Evolutionary conservation across 2,113 vertebrate species (phyloP), one percentile per base, ranked within the genome.

Genomic region (Dipodomys stephensi): DNA sequence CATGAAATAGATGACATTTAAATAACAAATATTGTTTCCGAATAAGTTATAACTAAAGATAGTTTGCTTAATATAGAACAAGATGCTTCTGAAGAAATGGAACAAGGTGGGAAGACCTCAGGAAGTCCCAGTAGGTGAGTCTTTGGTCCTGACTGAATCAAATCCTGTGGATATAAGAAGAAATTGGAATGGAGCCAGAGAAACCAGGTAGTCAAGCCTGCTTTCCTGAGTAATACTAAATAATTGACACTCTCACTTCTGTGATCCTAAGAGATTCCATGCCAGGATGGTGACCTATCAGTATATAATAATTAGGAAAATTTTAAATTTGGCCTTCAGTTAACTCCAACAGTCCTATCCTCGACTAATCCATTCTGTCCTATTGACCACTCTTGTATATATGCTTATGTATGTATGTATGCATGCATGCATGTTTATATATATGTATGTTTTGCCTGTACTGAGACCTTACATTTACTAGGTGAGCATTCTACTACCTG

Each of bases 41-140:
- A 90, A 92, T 79, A 92, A 78, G 22, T 30, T 92, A 13, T 90
- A 62, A 88, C 64, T 79, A 80, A 92, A 90, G 64, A 93, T 76
- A 79, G 23, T 90, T 92, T 87, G 32, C 64, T 92, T 71, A 83
- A 80, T 9, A 18, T 74, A 92, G 93, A 96, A 16, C 88, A 81
- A 85, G 94, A 91, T 44, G 85, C 83, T 85, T 90, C 60, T 62
- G 64, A 91, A 92, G 88, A 92, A 86, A 25, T 44, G 60, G 44
- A 83, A 27, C 67, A 15, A 80, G 7, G 25, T 68, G 35, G 76
- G 32, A 86, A 80, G 72, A 64, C 27, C 35, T 87, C 77, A n/a
- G 60, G 35, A 83, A 62, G 5, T 46, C 23, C 32, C 67, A 73
- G 0, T 11, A 91, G 92, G 94, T 96, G 32, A 94, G 94, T 94